phyloP scores from a whole-genome alignment of 2,888 invertebrate genomes.

The Crepidodera aurea region DNA sequence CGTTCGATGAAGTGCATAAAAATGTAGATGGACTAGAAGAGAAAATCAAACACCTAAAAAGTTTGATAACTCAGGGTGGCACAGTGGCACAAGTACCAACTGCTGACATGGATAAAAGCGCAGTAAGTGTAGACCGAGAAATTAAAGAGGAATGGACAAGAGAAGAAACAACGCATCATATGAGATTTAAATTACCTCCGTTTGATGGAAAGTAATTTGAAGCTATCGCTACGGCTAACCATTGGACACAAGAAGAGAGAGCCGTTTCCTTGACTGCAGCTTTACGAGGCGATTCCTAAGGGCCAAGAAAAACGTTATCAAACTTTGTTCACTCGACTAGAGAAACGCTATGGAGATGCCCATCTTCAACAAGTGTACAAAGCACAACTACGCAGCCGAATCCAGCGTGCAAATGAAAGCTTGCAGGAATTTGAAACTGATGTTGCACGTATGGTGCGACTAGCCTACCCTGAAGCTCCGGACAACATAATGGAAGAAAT shows the following conservation, averaged over 20 bases:
- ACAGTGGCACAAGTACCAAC: background rate
- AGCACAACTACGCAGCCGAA: background rate
- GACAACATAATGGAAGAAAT: background rate
- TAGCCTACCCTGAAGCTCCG: background rate
- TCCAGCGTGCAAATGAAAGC: background rate
- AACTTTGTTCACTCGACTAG: slow-evolving; percentile 1
- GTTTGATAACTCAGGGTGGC: background rate
- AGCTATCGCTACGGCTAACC: background rate
- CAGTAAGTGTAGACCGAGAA: background rate
- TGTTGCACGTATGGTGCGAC: background rate
- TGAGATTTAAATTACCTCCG: background rate
- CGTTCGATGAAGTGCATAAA: background rate
- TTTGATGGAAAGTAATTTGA: background rate
- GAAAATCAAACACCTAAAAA: background rate
- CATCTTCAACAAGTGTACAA: slow-evolving; percentile 2
- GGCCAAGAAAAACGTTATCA: slow-evolving; percentile 12
- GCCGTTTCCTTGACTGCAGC: background rate
- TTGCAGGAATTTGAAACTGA: background rate
- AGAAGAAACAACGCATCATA: background rate
- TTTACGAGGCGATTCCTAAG: slow-evolving; percentile 4
- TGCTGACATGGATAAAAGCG: background rate
- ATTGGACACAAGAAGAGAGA: background rate
- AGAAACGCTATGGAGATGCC: slow-evolving; percentile 10
- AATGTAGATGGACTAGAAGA: background rate
- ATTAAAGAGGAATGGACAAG: background rate